phyloP scores from a whole-genome alignment of 1,140 invertebrate species.

The Argopecten irradians region DNA sequence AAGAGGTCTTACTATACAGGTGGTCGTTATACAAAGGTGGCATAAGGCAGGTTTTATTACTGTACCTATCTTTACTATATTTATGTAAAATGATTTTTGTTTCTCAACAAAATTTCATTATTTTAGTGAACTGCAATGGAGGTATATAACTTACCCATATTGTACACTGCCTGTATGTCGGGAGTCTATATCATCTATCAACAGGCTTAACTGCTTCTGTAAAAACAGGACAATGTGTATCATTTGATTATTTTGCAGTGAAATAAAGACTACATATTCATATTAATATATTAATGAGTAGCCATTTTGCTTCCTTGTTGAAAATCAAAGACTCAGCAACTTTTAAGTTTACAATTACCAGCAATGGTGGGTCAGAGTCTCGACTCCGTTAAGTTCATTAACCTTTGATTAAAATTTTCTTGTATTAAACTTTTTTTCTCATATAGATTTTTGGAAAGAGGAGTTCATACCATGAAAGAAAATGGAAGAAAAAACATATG shows the following conservation, averaged over 20 bases:
- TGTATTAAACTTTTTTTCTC: too few relatives aligned
- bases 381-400: background rate
- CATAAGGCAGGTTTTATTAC: too few relatives aligned
- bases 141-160: slow-evolving; percentile 42
- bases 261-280: background rate
- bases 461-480: too few relatives aligned
- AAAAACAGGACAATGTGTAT: slow-evolving; percentile 26
- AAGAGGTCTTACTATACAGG: too few relatives aligned
- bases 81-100: too few relatives aligned
- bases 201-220: slow-evolving; percentile 49
- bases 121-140: too few relatives aligned
- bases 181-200: slow-evolving; percentile 53
- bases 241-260: background rate
- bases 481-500: too few relatives aligned
- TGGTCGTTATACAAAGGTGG: too few relatives aligned
- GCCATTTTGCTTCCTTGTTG: background rate
- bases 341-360: background rate
- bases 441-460: too few relatives aligned
- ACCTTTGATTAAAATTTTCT: too few relatives aligned
- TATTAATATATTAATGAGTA: background rate
- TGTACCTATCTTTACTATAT: too few relatives aligned
- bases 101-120: too few relatives aligned
- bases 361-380: background rate
- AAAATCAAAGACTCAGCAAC: background rate
- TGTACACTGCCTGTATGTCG: slow-evolving; percentile 41